Evolutionary conservation across 2,113 vertebrate genomes (phyloP), one percentile per base, ranked within the genome.

Genomic region (Microtus richardsoni): DNA sequence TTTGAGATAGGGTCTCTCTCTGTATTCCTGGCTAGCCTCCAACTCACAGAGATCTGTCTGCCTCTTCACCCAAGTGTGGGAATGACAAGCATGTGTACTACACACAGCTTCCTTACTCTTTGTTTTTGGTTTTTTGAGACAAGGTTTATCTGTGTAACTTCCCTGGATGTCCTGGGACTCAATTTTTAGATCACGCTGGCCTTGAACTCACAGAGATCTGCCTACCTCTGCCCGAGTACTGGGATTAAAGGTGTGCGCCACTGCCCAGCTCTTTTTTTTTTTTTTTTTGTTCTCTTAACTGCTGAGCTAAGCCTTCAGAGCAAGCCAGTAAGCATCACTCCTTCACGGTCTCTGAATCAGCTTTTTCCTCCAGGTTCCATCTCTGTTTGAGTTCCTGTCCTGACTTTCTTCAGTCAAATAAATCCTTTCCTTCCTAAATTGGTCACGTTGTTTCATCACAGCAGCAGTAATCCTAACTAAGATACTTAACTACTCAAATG

Each of bases 251-350:
- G 19, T 58, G 19, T 21, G 58, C 1, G 21, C 58, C 58, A 58
- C 58, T 2, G 1, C 58, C 19, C 0, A 0, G 19, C 10, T 47
- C 7, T 47, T 4, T 77, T 64, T 28, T 77, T n/a, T n/a, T n/a
- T 47, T 5, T 47, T 4, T 77, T 64, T 30, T 89, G 11, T 47
- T 21, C 24, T 88, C 66, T 49, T 86, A 86, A 68, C 10, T 22
- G 19, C 11, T 39, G 52, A 58, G 16, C 5, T 19, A 60, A 52
- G 30, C 9, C 47, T 22, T 22, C 14, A 2, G 17, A 17, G 77
- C 17, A 54, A 60, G 36, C 9, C 54, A 60, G 6, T 16, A 26
- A 82, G 21, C 78, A 80, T 21, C 11, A 58, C 6, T 36, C 12
- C 13, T 82, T 22, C 36, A 17, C 24, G 79, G 36, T 24, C 21